Conservation (phyloP, 2,797 vertebrate species). For the Pteropus rufus region DNA sequence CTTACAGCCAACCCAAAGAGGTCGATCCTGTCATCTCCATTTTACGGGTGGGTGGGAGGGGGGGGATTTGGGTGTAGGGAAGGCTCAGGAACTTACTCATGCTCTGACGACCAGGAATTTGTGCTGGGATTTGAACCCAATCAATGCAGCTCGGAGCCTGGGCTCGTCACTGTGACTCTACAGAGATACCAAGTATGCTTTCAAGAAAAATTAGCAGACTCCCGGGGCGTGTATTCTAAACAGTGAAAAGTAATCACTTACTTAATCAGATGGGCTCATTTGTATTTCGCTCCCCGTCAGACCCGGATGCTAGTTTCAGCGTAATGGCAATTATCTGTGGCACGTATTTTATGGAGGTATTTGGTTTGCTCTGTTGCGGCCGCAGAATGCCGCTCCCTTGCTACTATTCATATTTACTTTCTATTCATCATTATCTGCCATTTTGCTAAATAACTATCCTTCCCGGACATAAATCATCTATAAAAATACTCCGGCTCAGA, state of each 20-base stretch:
- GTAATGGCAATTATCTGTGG: constrained; percentile 80
- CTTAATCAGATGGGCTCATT: constrained; percentile 50
- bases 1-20: neutral
- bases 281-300: constrained; percentile 69
- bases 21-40: neutral
- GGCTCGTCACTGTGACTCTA: neutral
- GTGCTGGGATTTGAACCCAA: neutral
- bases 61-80: neutral
- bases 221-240: constrained; percentile 32
- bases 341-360: constrained; percentile 80
- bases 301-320: constrained; percentile 71
- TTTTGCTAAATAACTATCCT: constrained; percentile 87
- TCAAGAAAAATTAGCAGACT: constrained; percentile 63
- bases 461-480: constrained; percentile 90
- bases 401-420: constrained; percentile 92
- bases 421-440: constrained; percentile 94
- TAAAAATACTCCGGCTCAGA: constrained; percentile 88
- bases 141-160: neutral
- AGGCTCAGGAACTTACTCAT: neutral
- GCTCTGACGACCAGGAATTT: no score
- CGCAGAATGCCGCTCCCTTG: constrained; percentile 83
- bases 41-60: neutral
- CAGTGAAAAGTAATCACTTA: constrained; percentile 37
- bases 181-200: neutral
- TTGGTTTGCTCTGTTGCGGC: constrained; percentile 75